phyloP scores from a whole-genome alignment of 2,888 invertebrate genomes.

The Coenonympha arcania region DNA sequence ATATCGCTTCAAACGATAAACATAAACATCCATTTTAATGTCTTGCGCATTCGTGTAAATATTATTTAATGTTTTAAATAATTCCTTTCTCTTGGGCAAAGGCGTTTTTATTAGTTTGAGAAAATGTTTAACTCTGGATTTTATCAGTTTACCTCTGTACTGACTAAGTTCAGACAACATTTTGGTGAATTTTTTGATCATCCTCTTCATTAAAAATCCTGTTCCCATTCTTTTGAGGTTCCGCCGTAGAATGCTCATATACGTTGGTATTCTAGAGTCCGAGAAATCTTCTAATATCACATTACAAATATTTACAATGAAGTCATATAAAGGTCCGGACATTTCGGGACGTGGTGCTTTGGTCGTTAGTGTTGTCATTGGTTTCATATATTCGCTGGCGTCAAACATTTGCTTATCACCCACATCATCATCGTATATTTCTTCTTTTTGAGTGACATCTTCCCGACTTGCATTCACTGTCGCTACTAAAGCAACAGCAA shows the following conservation, averaged over 20 bases:
- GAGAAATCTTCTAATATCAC: constrained; percentile 37
- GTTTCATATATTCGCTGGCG: constrained; percentile 10
- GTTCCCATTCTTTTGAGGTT: constrained; percentile 36
- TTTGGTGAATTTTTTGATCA: constrained; percentile 37
- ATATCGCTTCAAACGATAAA: constrained; percentile 42
- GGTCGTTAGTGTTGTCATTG: constrained; percentile 16
- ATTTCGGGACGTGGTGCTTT: constrained; percentile 15
- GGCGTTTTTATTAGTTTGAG: constrained; percentile 34
- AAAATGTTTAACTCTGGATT: constrained; percentile 36
- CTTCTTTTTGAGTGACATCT: constrained; percentile 4
- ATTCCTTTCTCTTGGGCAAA: constrained; percentile 36
- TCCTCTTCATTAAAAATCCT: constrained; percentile 34
- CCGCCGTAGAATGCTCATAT: constrained; percentile 39
- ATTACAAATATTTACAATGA: constrained; percentile 44
- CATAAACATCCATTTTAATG: constrained; percentile 45
- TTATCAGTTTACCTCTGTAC: constrained; percentile 34
- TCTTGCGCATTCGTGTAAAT: constrained; percentile 38
- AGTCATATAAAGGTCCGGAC: constrained; percentile 44
- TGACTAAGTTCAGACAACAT: constrained; percentile 35
- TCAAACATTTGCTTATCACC: constrained; percentile 5
- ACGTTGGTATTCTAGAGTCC: constrained; percentile 32
- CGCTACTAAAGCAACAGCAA: not conserved
- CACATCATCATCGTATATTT: not conserved
- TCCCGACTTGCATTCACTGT: constrained; percentile 7
- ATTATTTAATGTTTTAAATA: constrained; percentile 42